Conservation (phyloP, 1,140 invertebrate genomes). For the Orchestia grillus region DNA sequence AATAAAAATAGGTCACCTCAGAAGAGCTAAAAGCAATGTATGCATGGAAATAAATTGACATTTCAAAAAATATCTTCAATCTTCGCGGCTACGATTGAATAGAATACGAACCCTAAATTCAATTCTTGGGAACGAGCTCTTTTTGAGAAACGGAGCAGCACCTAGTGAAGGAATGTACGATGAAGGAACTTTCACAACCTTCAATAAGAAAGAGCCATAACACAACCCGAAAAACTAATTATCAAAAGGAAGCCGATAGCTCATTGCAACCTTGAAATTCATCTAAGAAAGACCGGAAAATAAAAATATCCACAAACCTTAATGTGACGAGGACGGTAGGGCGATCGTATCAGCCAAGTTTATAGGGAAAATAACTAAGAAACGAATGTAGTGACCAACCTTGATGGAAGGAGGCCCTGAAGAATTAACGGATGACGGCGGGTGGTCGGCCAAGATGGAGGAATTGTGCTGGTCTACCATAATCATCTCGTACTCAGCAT, state of each 20-base stretch:
- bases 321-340: neutral
- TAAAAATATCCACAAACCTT: neutral
- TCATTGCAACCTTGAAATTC: neutral
- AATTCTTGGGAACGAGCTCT: too few species aligned
- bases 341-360: neutral
- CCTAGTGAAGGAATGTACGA: neutral
- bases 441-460: conserved; percentile 81
- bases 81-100: too few species aligned
- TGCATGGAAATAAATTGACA: too few species aligned
- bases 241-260: neutral
- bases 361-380: neutral
- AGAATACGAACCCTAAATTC: too few species aligned
- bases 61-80: too few species aligned
- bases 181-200: neutral
- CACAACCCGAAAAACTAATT: neutral
- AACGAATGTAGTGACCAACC: conserved; percentile 75
- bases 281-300: neutral
- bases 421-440: conserved; percentile 60
- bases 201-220: neutral
- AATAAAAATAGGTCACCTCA: neutral
- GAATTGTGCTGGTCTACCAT: conserved; percentile 91
- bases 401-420: conserved; percentile 83
- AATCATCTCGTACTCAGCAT: conserved; percentile 88
- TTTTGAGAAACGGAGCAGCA: neutral
- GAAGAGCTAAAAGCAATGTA: too few species aligned